These are phyloP conservation scores for Marasmarcha lunaedactyla DNA, from an alignment of 2,888 invertebrate species.

Conservation along the genomic window DNA sequence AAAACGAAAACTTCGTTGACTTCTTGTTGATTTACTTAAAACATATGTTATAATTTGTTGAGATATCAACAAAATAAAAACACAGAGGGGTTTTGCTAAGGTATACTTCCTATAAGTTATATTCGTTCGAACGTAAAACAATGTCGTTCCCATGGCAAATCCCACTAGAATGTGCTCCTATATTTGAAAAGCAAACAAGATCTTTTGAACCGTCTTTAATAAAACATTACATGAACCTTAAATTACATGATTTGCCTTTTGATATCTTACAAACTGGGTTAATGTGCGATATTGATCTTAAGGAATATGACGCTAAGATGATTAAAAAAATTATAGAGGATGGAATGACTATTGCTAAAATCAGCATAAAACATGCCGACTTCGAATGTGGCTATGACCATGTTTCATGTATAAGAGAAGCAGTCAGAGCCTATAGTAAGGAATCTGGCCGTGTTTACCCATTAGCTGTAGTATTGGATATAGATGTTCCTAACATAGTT, in stretches of 20 bases:
- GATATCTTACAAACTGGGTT: constrained; percentile 56
- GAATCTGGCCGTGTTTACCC: constrained; percentile 61
- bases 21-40: too few relatives aligned
- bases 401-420: constrained; percentile 55
- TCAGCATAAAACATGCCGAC: constrained; percentile 51
- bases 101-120: too few relatives aligned
- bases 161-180: constrained; percentile 38
- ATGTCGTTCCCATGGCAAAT: constrained; percentile 61
- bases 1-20: too few relatives aligned
- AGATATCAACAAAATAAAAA: too few relatives aligned
- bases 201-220: constrained; percentile 30
- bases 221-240: constrained; percentile 44
- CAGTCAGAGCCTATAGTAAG: constrained; percentile 57
- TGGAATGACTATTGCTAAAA: constrained; percentile 57
- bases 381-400: constrained; percentile 51
- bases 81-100: too few relatives aligned
- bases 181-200: constrained; percentile 21
- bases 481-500: constrained; percentile 47
- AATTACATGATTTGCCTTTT: constrained; percentile 42
- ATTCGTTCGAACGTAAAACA: too few relatives aligned
- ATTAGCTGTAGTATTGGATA: constrained; percentile 50
- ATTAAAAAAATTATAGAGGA: constrained; percentile 55
- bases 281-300: constrained; percentile 55
- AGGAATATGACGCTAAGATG: constrained; percentile 40
- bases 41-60: too few relatives aligned